Base-by-base conservation (phyloP, 1,140 invertebrate genomes). In the Zaprionus gabonicus region DNA sequence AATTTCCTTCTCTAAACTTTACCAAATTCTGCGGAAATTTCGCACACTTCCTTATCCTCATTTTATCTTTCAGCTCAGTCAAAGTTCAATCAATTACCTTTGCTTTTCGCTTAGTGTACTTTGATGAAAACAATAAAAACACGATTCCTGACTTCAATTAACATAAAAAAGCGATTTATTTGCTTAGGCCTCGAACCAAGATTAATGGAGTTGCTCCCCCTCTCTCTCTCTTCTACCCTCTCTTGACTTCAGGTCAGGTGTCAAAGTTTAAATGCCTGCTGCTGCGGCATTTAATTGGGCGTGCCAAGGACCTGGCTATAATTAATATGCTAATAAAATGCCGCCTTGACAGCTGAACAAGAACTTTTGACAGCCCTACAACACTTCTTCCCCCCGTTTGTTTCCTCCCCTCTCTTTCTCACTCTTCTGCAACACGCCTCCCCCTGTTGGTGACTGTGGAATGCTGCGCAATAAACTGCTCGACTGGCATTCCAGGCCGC, bases 81-180 rank as follows among this genome's bases (percentile, higher is more conserved):
- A 46, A 17, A 46, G 17, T 1, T 51, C 46, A 51, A 51, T 51
- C 46, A 66, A 55, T 41, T 66, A 31, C 25, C 25, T 63, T 4
- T 12, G n/a, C 7, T 34, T 67, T 62, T 75, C 28, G 34, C 36
- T 25, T n/a, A 38, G 71, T 69, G 65, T 63, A 70, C 41, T 36
- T 46, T 17, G 23, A 27, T 3, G 28, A 67, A 76, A 76, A 76
- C 73, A 76, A 72, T 70, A 78, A 78, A 75, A 65, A 76, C 74
- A 72, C 41, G 41, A 53, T 46, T 2, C 27, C 9, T 56, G 17
- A 49, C 46, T 62, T 58, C 74, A 68, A 88, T 78, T 74, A 88
- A 63, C 84, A 83, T 83, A 77, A 69, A 60, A 73, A 71, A 60
- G 64, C 65, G 67, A 91, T 90, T 80, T 91, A 67, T 91, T 82